Conservation (phyloP, 2,797 vertebrate genomes). For the Chromobotia macracanthus region DNA sequence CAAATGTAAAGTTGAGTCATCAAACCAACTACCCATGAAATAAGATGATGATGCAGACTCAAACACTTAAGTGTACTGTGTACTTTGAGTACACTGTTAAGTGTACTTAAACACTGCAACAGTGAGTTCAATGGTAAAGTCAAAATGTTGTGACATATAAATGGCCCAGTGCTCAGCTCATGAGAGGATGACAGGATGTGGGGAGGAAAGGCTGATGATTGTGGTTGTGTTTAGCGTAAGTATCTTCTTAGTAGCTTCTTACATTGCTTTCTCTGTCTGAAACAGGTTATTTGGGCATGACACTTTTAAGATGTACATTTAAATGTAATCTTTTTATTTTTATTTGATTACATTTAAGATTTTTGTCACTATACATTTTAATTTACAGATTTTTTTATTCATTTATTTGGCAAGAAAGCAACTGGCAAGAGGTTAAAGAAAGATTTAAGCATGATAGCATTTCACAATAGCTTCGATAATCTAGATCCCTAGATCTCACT, state of each 20-base stretch:
- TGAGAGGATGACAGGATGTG: slow-evolving; percentile 10
- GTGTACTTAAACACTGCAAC: background rate
- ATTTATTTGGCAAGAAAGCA: too few relatives aligned
- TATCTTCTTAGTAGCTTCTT: background rate
- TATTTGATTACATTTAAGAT: background rate
- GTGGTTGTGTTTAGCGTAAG: slow-evolving; percentile 6
- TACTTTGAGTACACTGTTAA: too few relatives aligned
- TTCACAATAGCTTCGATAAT: too few relatives aligned
- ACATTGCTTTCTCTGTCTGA: background rate
- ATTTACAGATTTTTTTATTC: too few relatives aligned
- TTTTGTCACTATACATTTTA: too few relatives aligned
- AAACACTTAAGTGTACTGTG: background rate
- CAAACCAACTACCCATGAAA: background rate
- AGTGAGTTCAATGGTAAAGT: background rate
- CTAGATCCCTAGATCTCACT: too few relatives aligned
- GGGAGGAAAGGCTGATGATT: background rate
- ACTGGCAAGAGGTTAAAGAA: too few relatives aligned
- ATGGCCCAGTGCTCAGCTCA: background rate
- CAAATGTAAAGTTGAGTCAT: background rate
- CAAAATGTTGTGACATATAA: background rate
- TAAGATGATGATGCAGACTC: background rate
- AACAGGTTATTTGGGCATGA: background rate
- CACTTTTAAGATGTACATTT: background rate
- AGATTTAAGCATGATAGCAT: too few relatives aligned
- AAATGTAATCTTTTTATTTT: too few relatives aligned